A percentile compares a stretch with the other conserved stretches of the same genome.
Evolutionary conservation across 2,888 invertebrate genomes (phyloP).

Genomic region (Drosophila kambysellisi): DNA sequence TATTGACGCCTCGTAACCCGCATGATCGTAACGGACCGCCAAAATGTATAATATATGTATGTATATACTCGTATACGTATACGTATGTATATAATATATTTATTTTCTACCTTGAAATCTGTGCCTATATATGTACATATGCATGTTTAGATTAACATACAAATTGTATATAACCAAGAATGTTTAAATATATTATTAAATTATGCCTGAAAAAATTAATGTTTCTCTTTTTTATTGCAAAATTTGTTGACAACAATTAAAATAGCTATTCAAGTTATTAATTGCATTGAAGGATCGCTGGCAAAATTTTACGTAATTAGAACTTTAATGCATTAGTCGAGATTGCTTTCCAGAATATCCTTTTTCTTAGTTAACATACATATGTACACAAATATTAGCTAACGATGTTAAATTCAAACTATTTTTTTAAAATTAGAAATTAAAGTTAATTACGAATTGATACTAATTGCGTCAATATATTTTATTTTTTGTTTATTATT

Average conservation of each 20-base stretch:
- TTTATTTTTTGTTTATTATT: background rate
- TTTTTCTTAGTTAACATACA: background rate
- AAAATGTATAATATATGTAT: slow-evolving; percentile 22
- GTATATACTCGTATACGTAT: background rate
- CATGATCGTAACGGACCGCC: slow-evolving; percentile 59
- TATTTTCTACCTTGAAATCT: background rate
- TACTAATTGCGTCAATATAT: background rate
- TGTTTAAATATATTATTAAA: background rate
- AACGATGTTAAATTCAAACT: background rate
- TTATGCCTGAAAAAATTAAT: background rate
- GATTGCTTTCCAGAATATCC: background rate
- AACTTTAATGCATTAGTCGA: background rate
- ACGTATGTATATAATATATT: too few relatives aligned
- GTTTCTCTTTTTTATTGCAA: background rate
- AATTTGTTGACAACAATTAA: background rate
- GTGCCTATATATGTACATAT: too few relatives aligned
- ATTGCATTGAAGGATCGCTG: background rate
- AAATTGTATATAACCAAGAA: background rate
- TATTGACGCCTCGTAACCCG: slow-evolving; percentile 75
- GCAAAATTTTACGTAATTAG: background rate
- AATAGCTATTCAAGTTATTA: background rate
- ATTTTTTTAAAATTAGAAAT: background rate
- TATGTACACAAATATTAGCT: background rate
- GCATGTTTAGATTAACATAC: background rate
- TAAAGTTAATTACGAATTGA: background rate